Evolutionary conservation across 2,797 vertebrate genomes (phyloP), one percentile per base, ranked within the genome.

Genomic region (Myotis findleyi): DNA sequence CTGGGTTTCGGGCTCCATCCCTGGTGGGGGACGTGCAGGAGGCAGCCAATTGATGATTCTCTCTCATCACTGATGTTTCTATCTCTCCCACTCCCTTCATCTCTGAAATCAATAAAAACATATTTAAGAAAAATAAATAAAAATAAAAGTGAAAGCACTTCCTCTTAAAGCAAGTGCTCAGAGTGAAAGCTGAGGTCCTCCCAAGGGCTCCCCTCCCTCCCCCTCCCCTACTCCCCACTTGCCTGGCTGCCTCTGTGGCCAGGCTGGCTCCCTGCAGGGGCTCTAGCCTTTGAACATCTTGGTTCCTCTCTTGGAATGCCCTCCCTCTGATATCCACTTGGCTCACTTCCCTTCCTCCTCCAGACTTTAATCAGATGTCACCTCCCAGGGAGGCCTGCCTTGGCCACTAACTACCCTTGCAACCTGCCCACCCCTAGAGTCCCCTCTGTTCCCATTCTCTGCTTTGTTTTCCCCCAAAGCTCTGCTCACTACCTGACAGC

Each of bases 181-280:
- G 59, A 53, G 41, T 53, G 2, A 73, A 38, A 25, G 49, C 55
- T 14, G 71, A 64, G 27, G n/a, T 21, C 9, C 21, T 11, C 21
- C 25, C 2, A 1, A 25, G 21, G 17, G 3, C 13, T n/a, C 47
- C 87, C 33, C 18, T 0, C 49, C 5, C 41, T 7, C 14, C 36
- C 2, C 55, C 33, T 80, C 71, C 41, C 0, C 21, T 23, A 5
- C 44, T 1, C 14, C 41, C 80, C 27, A 3, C n/a, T 0, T 3
- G 13, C 51, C 6, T 3, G 59, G 41, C 14, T 36, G 2, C 30
- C 6, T 5, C 30, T 33, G 20, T 3, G 49, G 47, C 53, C 27
- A 0, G 0, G 2, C 33, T 23, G 20, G 77, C 41, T n/a, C 17
- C 25, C 59, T 59, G 59, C n/a, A 0, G 47, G 5, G 7, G 33